Percentiles rank a stretch among this genome's conserved stretches.
Evolutionary conservation across 2,113 vertebrate genomes (phyloP).

Genomic region (Megaceryle torquata): DNA sequence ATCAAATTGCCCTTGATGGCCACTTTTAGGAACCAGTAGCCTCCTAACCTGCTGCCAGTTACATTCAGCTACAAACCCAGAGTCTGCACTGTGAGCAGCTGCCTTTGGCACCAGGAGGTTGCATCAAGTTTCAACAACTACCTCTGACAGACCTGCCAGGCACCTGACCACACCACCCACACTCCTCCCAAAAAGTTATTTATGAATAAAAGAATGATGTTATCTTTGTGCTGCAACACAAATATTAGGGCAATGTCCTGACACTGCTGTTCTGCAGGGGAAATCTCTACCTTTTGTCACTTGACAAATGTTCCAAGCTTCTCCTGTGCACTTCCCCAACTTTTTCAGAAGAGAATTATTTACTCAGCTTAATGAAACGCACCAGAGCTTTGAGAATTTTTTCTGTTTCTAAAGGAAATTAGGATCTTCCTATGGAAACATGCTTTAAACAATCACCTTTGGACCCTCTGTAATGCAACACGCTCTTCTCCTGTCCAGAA

Average conservation of each 20-base stretch:
- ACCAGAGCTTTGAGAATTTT: neutral
- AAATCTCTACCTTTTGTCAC: neutral
- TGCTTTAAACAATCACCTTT: neutral
- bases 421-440: neutral
- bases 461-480: neutral
- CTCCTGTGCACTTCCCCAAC: neutral
- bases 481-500: neutral
- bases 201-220: neutral
- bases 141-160: neutral
- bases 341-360: neutral
- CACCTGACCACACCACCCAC: conserved; percentile 6
- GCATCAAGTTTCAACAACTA: neutral
- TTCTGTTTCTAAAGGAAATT: neutral
- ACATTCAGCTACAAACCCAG: neutral
- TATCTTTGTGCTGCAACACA: neutral
- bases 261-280: neutral
- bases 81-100: neutral
- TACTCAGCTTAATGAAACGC: neutral
- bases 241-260: neutral
- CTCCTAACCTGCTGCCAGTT: neutral
- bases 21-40: neutral
- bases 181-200: neutral
- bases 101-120: neutral
- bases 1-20: neutral
- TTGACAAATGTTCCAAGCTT: neutral